Evolutionary conservation across 2,797 vertebrate species (phyloP).

Genomic region (Ctenochaetus hawaiiensis): DNA sequence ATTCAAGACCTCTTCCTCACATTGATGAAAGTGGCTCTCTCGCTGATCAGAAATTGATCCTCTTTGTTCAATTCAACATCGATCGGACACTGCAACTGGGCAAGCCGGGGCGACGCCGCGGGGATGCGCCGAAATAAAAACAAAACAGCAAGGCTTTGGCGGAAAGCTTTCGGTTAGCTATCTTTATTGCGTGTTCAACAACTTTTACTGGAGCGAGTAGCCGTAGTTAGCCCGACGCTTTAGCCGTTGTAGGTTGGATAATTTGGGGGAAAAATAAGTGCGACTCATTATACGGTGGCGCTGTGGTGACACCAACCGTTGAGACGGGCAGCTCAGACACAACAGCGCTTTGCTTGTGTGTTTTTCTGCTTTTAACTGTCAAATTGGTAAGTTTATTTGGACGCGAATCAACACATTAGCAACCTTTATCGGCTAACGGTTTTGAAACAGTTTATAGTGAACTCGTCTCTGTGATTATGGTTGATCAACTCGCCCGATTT

Average conservation of each 20-base stretch:
- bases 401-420: slow-evolving; percentile 64
- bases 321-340: slow-evolving; percentile 62
- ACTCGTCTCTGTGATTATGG: slow-evolving; percentile 50
- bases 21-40: slow-evolving; percentile 91
- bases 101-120: slow-evolving; percentile 77
- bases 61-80: slow-evolving; percentile 97
- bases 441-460: slow-evolving; percentile 65
- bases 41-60: slow-evolving; percentile 95
- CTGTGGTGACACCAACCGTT: slow-evolving; percentile 78
- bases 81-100: slow-evolving; percentile 92
- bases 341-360: slow-evolving; percentile 47
- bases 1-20: slow-evolving; percentile 84
- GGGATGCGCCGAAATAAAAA: slow-evolving; percentile 76
- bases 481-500: slow-evolving; percentile 57
- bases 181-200: slow-evolving; percentile 78
- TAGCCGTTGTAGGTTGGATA: slow-evolving; percentile 80
- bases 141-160: slow-evolving; percentile 53
- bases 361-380: slow-evolving; percentile 46
- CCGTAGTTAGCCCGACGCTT: slow-evolving; percentile 83
- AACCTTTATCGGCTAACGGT: slow-evolving; percentile 64
- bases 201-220: slow-evolving; percentile 82
- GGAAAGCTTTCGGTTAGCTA: slow-evolving; percentile 54
- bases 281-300: slow-evolving; percentile 83
- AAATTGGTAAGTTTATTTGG: slow-evolving; percentile 66
- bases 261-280: slow-evolving; percentile 82